These are phyloP conservation scores for Caenorhabditis japonica DNA, from an alignment of 2,888 invertebrate species.

Conservation along the genomic window DNA sequence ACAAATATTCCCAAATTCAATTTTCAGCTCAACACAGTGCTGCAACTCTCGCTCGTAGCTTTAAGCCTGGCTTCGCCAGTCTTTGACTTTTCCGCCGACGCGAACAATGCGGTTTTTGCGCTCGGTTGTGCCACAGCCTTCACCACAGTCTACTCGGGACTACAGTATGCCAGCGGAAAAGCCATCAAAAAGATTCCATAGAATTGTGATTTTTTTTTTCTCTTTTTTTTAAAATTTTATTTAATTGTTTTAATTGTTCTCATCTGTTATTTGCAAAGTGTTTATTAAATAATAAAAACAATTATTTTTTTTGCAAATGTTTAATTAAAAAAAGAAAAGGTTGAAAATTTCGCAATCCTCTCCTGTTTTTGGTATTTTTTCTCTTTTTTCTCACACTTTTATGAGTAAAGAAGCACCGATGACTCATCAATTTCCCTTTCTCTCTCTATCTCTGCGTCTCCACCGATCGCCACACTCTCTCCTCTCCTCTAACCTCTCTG, in stretches of 20 bases:
- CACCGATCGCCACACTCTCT: conserved; percentile 11
- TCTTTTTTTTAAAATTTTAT: neutral
- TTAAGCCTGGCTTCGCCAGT: conserved; percentile 91
- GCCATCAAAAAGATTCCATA: conserved; percentile 67
- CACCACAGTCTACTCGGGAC: conserved; percentile 74
- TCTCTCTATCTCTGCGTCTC: conserved; percentile 21
- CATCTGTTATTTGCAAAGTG: too few relatives aligned
- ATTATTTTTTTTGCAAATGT: too few relatives aligned
- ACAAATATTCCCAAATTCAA: too few relatives aligned
- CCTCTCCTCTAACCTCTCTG: conserved; percentile 12
- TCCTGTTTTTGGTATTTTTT: neutral
- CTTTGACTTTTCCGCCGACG: conserved; percentile 84
- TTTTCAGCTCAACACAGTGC: conserved; percentile 85
- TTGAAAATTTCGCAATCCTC: neutral
- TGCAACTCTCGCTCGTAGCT: conserved; percentile 89
- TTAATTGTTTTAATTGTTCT: conserved; percentile 4
- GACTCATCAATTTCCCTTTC: conserved; percentile 2
- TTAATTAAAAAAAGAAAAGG: too few relatives aligned
- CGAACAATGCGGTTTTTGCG: conserved; percentile 79
- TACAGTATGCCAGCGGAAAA: conserved; percentile 73
- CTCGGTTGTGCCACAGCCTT: conserved; percentile 68
- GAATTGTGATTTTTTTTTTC: conserved; percentile 13
- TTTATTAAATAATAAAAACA: too few relatives aligned
- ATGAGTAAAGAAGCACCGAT: neutral
- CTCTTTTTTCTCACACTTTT: neutral